Conservation (phyloP, 2,797 vertebrate species). For the Typhlichthys eigenmanni region DNA sequence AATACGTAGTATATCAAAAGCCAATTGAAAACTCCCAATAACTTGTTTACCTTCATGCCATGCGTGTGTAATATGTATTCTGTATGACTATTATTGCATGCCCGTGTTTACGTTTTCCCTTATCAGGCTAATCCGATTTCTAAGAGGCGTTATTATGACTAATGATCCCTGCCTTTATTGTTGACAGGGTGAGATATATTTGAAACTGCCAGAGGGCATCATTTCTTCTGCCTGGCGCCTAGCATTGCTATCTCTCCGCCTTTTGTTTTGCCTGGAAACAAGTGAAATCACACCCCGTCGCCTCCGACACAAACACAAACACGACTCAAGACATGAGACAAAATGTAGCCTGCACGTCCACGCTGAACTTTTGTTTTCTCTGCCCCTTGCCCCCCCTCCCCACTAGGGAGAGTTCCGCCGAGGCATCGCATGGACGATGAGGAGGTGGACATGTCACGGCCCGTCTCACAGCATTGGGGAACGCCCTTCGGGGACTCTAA, state of each 20-base stretch:
- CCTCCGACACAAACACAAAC: background rate
- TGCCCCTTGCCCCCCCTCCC: slow-evolving; percentile 9
- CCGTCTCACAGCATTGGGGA: slow-evolving; percentile 70
- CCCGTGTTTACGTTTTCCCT: slow-evolving; percentile 47
- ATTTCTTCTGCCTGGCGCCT: slow-evolving; percentile 34
- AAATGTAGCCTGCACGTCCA: background rate
- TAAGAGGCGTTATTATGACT: slow-evolving; percentile 41
- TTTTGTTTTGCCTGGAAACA: slow-evolving; percentile 38
- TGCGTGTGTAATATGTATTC: too few relatives aligned
- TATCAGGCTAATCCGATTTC: slow-evolving; percentile 40
- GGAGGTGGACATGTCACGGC: slow-evolving; percentile 80
- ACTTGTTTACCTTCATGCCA: too few relatives aligned
- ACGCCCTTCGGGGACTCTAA: slow-evolving; percentile 66
- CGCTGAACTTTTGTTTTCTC: background rate
- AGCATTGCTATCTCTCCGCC: slow-evolving; percentile 21
- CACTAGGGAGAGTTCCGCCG: slow-evolving; percentile 75
- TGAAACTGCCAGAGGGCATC: slow-evolving; percentile 36
- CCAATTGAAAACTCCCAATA: too few relatives aligned
- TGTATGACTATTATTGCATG: background rate
- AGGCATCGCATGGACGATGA: slow-evolving; percentile 84
- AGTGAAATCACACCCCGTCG: slow-evolving; percentile 28
- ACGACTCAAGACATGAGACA: background rate
- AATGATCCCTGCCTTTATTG: slow-evolving; percentile 43
- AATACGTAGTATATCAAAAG: too few relatives aligned
- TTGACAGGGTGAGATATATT: slow-evolving; percentile 27